Conservation (phyloP, 2,888 invertebrate genomes). For the Chamaedrilus cognettii region DNA sequence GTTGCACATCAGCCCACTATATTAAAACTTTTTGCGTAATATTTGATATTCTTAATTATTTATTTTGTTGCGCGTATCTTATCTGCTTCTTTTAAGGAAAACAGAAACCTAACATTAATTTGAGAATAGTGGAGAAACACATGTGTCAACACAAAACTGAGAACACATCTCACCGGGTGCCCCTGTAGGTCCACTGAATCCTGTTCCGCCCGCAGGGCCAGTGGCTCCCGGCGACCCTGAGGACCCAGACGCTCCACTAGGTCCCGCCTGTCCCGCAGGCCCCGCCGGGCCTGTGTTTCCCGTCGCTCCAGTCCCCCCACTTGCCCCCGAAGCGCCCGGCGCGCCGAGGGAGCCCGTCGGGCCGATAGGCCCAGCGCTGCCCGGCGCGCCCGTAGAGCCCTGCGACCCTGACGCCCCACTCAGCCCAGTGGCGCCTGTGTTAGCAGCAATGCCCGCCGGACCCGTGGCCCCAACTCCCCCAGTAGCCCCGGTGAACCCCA, state of each 20-base stretch:
- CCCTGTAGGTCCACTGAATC: too few species aligned
- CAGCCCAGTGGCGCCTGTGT: constrained; percentile 32
- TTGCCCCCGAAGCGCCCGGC: constrained; percentile 26
- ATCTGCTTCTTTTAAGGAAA: too few species aligned
- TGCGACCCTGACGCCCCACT: constrained; percentile 28
- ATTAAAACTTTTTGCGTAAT: too few species aligned
- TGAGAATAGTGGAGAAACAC: too few species aligned
- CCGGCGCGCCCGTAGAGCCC: constrained; percentile 23
- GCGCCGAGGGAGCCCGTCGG: constrained; percentile 24
- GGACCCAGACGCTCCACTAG: constrained; percentile 24
- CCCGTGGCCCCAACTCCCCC: constrained; percentile 15
- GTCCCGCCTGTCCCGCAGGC: constrained; percentile 28
- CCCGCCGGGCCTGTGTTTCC: constrained; percentile 33
- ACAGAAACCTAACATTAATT: too few species aligned
- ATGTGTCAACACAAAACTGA: too few species aligned
- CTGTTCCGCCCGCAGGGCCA: constrained; percentile 26
- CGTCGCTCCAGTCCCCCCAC: constrained; percentile 22
- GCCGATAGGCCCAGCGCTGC: too few species aligned
- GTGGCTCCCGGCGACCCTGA: constrained; percentile 13
- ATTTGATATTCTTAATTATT: too few species aligned
- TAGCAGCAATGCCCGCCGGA: constrained; percentile 29
- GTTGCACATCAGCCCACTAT: too few species aligned
- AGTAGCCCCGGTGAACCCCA: neutral
- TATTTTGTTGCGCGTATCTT: too few species aligned
- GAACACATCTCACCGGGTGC: too few species aligned